A percentile compares a stretch with the other conserved stretches of the same genome.
Conservation (phyloP, 2,113 vertebrate genomes). For the Protobothrops mucrosquamatus region DNA sequence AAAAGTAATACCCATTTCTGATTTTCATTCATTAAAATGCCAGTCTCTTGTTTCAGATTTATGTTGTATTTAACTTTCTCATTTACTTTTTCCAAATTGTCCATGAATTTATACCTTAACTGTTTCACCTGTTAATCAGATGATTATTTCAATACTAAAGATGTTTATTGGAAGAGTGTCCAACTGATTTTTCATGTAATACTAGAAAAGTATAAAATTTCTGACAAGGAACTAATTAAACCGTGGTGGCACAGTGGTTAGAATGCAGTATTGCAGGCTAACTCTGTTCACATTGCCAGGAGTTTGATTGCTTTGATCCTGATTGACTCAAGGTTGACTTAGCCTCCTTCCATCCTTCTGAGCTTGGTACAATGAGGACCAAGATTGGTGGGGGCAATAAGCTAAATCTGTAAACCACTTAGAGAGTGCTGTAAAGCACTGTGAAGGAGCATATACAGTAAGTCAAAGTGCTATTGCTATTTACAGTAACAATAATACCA, state of each 20-base stretch:
- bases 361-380: too few species aligned
- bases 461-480: neutral
- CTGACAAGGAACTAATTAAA: neutral
- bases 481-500: neutral
- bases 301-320: too few species aligned
- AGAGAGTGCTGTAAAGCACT: too few species aligned
- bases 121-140: neutral
- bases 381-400: too few species aligned
- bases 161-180: neutral
- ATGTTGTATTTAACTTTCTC: neutral
- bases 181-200: neutral
- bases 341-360: too few species aligned
- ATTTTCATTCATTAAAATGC: neutral
- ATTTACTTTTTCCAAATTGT: neutral
- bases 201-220: neutral
- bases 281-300: too few species aligned
- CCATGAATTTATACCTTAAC: neutral
- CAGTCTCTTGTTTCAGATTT: neutral
- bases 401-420: too few species aligned
- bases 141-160: neutral
- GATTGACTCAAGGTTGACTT: too few species aligned
- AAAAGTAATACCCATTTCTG: neutral
- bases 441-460: too few species aligned
- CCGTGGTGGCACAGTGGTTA: too few species aligned
- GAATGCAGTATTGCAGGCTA: too few species aligned